These are phyloP conservation scores for Helobdella robusta DNA, from an alignment of 2,888 invertebrate species.

Conservation along the genomic window DNA sequence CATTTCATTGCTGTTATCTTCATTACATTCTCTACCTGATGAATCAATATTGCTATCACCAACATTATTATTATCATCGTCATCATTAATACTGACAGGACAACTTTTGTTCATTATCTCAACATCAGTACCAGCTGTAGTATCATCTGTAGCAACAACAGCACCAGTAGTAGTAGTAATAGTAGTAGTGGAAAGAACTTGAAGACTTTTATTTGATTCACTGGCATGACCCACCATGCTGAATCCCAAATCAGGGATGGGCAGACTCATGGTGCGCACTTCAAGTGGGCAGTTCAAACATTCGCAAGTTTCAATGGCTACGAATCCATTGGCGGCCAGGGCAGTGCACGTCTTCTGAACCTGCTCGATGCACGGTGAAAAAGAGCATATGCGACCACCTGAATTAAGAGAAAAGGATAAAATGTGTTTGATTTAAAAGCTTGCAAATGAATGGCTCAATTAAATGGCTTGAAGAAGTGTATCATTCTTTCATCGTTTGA, in stretches of 20 bases:
- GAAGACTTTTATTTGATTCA: too few species aligned
- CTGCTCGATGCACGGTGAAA: slow-evolving; percentile 98
- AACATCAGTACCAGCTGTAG: too few species aligned
- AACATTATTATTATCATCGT: too few species aligned
- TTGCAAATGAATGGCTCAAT: not conserved
- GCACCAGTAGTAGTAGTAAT: too few species aligned
- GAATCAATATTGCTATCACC: too few species aligned
- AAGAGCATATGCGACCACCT: slow-evolving; percentile 90
- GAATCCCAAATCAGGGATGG: slow-evolving; percentile 33
- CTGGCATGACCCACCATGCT: not conserved
- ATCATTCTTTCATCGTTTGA: too few species aligned
- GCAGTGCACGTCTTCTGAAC: slow-evolving; percentile 75
- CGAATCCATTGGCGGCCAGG: slow-evolving; percentile 65
- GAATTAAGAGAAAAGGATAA: slow-evolving; percentile 31
- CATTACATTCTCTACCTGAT: too few species aligned
- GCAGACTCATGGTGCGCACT: slow-evolving; percentile 41
- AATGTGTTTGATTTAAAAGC: not conserved
- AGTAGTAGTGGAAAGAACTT: too few species aligned
- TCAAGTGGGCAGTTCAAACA: slow-evolving; percentile 52
- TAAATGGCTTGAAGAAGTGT: not conserved
- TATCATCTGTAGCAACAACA: too few species aligned
- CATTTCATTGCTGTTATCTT: too few species aligned
- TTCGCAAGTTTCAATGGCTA: slow-evolving; percentile 75
- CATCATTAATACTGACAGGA: too few species aligned
- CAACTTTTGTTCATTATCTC: too few species aligned